Conservation (phyloP, 2,113 vertebrate species). For the Anolis sagrei region DNA sequence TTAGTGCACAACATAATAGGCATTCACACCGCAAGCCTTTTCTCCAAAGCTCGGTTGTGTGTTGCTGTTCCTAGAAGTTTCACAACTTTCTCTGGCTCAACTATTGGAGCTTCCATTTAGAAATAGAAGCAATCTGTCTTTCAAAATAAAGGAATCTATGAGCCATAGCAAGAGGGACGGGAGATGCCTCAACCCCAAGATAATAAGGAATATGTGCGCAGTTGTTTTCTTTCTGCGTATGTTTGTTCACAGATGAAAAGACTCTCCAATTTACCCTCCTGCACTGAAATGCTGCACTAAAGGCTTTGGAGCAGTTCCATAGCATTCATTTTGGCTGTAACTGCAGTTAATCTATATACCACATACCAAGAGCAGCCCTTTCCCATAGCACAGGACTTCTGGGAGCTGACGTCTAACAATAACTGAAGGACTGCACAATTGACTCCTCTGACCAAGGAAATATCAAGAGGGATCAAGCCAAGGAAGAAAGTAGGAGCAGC, state of each 20-base stretch:
- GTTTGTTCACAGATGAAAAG: neutral
- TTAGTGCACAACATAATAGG: neutral
- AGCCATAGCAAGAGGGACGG: neutral
- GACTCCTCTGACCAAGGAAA: no score
- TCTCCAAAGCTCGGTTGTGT: neutral
- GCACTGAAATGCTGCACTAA: neutral
- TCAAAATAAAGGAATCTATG: neutral
- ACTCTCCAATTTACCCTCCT: neutral
- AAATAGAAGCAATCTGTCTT: constrained; percentile 1
- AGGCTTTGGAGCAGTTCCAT: neutral
- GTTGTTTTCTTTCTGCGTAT: neutral
- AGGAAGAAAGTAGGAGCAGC: no score
- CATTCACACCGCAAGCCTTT: neutral
- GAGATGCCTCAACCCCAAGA: neutral
- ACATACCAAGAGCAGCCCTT: neutral
- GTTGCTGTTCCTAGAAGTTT: constrained; percentile 2
- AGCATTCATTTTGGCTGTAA: neutral
- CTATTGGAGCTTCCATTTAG: neutral
- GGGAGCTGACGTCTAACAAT: no score
- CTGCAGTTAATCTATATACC: neutral
- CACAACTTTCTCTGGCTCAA: neutral
- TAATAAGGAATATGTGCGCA: neutral
- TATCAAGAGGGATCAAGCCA: no score
- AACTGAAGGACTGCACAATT: no score
- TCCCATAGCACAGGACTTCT: no score